These are phyloP conservation scores for Stylophora pistillata DNA, from an alignment of 64 coral and sea anemone species.

Conservation along the genomic window DNA sequence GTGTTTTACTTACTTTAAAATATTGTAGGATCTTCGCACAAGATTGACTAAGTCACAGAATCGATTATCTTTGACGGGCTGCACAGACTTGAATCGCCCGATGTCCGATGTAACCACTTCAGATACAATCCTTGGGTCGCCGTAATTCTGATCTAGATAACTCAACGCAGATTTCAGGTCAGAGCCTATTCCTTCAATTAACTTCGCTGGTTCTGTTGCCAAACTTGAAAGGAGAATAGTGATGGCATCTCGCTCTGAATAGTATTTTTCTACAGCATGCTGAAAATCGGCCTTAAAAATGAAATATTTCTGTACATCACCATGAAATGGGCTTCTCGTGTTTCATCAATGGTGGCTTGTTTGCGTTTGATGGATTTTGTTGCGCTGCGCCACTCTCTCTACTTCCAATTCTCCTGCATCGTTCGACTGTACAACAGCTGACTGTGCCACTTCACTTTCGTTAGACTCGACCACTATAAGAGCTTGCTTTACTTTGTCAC, in stretches of 20 bases:
- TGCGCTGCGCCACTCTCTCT: background rate
- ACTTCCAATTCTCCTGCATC: background rate
- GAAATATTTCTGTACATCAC: conserved; percentile 63
- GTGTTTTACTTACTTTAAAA: conserved; percentile 63
- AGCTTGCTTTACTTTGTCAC: no score
- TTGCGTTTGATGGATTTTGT: background rate
- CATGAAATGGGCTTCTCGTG: conserved; percentile 78
- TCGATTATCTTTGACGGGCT: conserved; percentile 55
- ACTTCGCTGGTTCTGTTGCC: conserved; percentile 42
- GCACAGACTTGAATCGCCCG: conserved; percentile 55
- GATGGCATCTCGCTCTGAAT: conserved; percentile 63
- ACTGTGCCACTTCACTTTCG: background rate
- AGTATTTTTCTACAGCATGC: conserved; percentile 64
- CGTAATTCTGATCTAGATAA: conserved; percentile 66
- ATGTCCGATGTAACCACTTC: conserved; percentile 69
- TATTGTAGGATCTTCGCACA: conserved; percentile 67
- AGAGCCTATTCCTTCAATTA: conserved; percentile 72
- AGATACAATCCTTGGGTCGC: conserved; percentile 70
- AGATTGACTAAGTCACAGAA: conserved; percentile 78
- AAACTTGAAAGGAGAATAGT: conserved; percentile 68
- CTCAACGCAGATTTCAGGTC: conserved; percentile 56
- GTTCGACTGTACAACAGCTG: background rate
- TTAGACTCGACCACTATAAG: no score
- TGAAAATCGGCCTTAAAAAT: conserved; percentile 70
- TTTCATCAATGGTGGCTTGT: conserved; percentile 26